phyloP scores from a whole-genome alignment of 2,888 invertebrate species.

The Andrena marginata region DNA sequence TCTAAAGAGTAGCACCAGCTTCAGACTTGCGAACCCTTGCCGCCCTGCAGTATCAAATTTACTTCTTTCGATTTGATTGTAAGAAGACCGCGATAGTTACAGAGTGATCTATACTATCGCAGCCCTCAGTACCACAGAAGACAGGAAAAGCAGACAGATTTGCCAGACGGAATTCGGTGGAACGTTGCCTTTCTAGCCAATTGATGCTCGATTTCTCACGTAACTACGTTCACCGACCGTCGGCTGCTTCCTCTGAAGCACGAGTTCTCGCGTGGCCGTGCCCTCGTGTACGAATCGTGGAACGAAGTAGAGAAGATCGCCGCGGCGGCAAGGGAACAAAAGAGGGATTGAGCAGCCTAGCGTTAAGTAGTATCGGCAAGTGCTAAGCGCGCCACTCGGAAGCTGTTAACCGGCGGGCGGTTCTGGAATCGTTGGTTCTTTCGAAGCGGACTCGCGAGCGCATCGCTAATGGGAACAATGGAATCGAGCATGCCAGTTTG shows the following conservation, averaged over 20 bases:
- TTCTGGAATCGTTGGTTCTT: conserved; percentile 55
- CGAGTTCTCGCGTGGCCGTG: conserved; percentile 21
- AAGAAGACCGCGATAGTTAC: no score
- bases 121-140: no score
- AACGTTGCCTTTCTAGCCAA: conserved; percentile 8
- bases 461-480: conserved; percentile 58
- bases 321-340: conserved; percentile 38
- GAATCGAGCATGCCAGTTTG: conserved; percentile 47
- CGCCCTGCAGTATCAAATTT: no score
- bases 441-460: conserved; percentile 48
- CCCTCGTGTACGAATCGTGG: conserved; percentile 44
- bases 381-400: conserved; percentile 51
- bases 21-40: no score
- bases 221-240: conserved; percentile 22
- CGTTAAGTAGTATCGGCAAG: conserved; percentile 58
- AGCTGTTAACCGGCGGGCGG: conserved; percentile 52
- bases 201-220: conserved; percentile 48
- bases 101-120: no score
- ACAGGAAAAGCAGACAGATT: neutral
- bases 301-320: conserved; percentile 52
- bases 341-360: conserved; percentile 48
- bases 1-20: no score
- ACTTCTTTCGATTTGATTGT: no score
- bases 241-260: conserved; percentile 29
- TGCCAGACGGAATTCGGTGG: neutral